phyloP scores from a whole-genome alignment of 2,888 invertebrate genomes.

The Catocala nupta region DNA sequence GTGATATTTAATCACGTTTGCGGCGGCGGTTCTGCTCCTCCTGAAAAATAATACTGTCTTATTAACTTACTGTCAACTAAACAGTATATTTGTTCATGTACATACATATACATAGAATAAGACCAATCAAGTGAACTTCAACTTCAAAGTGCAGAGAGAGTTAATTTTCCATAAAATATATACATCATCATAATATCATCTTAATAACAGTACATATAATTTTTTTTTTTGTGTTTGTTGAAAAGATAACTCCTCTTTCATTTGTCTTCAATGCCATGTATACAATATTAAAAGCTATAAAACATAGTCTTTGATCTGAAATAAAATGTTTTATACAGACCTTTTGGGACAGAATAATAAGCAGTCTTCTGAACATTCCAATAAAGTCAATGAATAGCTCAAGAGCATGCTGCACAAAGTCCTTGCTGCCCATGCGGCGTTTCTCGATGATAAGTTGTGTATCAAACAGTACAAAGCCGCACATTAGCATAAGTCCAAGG shows the following conservation, averaged over 20 bases:
- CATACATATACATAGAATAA: no score
- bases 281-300: no score
- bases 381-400: conserved; percentile 98
- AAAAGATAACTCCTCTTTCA: no score
- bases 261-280: no score
- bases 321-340: conserved; percentile 75
- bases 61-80: no score
- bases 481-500: conserved; percentile 95
- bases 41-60: conserved; percentile 60
- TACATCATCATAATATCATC: no score
- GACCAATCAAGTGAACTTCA: no score
- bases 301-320: background rate
- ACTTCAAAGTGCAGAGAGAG: no score
- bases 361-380: conserved; percentile 96
- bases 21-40: conserved; percentile 84
- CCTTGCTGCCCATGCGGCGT: conserved; percentile 95
- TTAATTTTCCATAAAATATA: no score
- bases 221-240: no score
- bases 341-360: conserved; percentile 96
- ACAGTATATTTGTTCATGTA: no score
- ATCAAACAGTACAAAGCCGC: conserved; percentile 98
- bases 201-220: no score
- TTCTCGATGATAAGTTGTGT: conserved; percentile 99
- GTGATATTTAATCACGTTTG: conserved; percentile 77
- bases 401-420: conserved; percentile 96